Evolutionary conservation across 2,888 invertebrate species (phyloP).

Genomic region (Cosmia pyralina): DNA sequence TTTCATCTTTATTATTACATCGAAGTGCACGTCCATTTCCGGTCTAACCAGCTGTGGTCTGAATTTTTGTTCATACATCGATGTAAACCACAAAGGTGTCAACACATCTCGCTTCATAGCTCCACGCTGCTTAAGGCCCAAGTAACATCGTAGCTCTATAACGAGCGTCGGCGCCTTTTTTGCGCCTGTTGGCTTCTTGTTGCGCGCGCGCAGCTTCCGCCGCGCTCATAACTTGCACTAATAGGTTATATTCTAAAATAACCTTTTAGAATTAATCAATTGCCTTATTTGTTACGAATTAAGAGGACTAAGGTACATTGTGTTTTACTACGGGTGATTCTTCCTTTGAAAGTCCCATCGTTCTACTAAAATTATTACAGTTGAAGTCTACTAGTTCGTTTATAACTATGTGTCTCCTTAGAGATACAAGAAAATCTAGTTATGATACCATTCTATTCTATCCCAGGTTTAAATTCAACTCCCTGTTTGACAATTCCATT

Average conservation of each 20-base stretch:
- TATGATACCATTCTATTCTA: not conserved
- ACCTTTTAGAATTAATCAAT: conserved; percentile 16
- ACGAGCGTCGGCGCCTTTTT: conserved; percentile 69
- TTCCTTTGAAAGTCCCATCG: not conserved
- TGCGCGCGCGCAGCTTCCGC: conserved; percentile 64
- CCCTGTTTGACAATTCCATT: not conserved
- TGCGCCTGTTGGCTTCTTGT: conserved; percentile 49
- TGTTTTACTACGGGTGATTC: not conserved
- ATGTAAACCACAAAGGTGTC: conserved; percentile 15
- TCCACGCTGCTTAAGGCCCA: conserved; percentile 56
- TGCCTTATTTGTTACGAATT: conserved; percentile 6
- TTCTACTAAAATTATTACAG: not conserved
- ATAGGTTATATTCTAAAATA: conserved; percentile 56
- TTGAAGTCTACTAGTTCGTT: not conserved
- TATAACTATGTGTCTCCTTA: not conserved
- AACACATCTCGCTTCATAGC: conserved; percentile 32
- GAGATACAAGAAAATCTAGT: not conserved
- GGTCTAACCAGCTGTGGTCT: not conserved
- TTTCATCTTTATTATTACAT: not conserved
- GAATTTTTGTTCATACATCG: not conserved
- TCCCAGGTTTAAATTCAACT: not conserved
- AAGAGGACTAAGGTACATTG: not conserved
- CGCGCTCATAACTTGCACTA: conserved; percentile 55
- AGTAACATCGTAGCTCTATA: conserved; percentile 67
- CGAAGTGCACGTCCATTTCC: not conserved